These are phyloP conservation scores for Allolobophora icterica DNA, from an alignment of 2,888 invertebrate species.

Conservation along the genomic window DNA sequence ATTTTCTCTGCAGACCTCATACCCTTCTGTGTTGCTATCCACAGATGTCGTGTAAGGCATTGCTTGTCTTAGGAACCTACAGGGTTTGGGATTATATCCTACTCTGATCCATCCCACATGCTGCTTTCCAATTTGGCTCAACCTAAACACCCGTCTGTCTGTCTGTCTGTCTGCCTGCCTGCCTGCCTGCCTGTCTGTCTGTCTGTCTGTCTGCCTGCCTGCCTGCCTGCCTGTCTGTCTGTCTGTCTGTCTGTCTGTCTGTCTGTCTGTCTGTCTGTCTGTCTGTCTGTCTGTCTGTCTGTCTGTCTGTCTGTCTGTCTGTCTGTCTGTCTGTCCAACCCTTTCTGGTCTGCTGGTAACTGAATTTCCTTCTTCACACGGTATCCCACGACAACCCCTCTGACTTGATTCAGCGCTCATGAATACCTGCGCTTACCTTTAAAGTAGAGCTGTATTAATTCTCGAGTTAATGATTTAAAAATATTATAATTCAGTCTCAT, in stretches of 20 bases:
- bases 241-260: constrained; percentile 18
- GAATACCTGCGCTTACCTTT: background rate
- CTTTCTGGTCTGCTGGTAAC: background rate
- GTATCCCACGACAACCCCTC: background rate
- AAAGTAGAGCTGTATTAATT: no score
- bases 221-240: no score
- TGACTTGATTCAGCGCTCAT: background rate
- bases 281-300: constrained; percentile 15
- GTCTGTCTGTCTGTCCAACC: background rate
- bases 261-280: background rate
- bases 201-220: no score
- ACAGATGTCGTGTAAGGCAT: background rate
- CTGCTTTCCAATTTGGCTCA: background rate
- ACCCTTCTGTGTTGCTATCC: background rate
- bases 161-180: background rate
- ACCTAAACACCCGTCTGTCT: constrained; percentile 19
- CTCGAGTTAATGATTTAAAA: no score
- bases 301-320: background rate
- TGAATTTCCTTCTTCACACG: background rate
- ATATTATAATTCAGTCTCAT: no score
- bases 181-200: background rate
- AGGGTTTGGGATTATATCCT: no score
- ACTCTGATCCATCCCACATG: background rate
- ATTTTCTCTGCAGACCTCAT: background rate
- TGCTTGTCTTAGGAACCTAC: no score